Evolutionary conservation across 2,113 vertebrate genomes (phyloP).

Genomic region (Grammomys dolichurus): DNA sequence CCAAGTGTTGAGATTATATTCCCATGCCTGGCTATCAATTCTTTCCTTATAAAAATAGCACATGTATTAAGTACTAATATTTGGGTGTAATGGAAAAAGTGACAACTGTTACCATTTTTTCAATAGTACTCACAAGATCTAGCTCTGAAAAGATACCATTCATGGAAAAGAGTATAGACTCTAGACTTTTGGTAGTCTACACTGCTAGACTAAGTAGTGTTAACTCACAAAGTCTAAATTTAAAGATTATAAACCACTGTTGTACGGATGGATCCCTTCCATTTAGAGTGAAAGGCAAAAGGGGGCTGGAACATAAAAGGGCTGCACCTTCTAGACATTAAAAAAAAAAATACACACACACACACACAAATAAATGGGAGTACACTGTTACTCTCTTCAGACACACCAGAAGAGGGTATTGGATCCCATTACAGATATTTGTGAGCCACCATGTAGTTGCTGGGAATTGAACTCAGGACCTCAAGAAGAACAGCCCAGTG

Average conservation of each 20-base stretch:
- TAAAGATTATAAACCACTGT: constrained; percentile 56
- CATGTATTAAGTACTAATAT: not conserved
- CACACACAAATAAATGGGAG: no score
- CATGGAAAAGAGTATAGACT: not conserved
- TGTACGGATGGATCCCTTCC: constrained; percentile 13
- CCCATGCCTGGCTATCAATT: not conserved
- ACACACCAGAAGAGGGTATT: no score
- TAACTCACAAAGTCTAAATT: constrained; percentile 48
- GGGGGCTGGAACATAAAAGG: constrained; percentile 59
- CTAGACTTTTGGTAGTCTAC: not conserved
- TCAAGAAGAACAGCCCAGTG: no score
- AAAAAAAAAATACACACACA: no score
- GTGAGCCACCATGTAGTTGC: no score
- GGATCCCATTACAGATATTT: no score
- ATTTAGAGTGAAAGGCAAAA: constrained; percentile 54
- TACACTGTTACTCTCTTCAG: no score
- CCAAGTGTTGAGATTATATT: not conserved
- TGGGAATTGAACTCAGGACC: no score
- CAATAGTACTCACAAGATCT: not conserved
- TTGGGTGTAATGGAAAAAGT: constrained; percentile 15
- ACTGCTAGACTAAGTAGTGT: not conserved
- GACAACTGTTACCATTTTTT: not conserved
- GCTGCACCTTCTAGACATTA: constrained; percentile 50
- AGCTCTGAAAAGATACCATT: constrained; percentile 34
- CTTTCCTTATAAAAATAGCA: constrained; percentile 47